Evolutionary conservation across 2,113 vertebrate genomes (phyloP), one percentile per base, ranked within the genome.

Genomic region (Leucosticte australis): DNA sequence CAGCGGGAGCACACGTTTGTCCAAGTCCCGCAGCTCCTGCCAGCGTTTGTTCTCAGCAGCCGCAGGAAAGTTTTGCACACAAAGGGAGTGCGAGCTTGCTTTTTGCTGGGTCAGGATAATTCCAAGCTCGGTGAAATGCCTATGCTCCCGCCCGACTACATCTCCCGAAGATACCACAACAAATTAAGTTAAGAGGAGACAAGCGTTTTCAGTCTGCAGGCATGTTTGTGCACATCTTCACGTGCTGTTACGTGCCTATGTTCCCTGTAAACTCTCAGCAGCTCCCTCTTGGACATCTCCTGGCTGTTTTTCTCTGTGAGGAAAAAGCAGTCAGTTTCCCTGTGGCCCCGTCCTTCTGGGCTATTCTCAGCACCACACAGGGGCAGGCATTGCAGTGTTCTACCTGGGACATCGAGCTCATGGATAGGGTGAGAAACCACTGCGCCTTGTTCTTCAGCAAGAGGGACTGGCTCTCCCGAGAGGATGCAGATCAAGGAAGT

Each of bases 71-170:
- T 93, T 97, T 92, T 53, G 37, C 47, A 39, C 68, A 22, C 59
- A 74, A 57, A 90, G 52, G 86, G 50, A 62, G 35, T 14, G 79
- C 4, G 39, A 83, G 42, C 59, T 92, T 65, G 71, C 9, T 62
- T 92, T 95, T 83, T 74, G 59, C 92, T 83, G 33, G 90, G 27
- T 93, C 59, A 67, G 94, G 60, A 33, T 59, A 88, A 89, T 94
- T 88, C 59, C 46, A 35, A 74, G 60, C 27, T 55, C 27, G 17
- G 39, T 35, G 57, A 77, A 82, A 50, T 15, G 37, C 56, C 57
- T 60, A 0, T 33, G 14, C 28, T 77, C 41, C 63, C 86, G 33
- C 37, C 11, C 30, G 4, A 64, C 21, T 62, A 35, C 12, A 47
- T 78, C 59, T 83, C 42, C 59, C 55, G 35, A 37, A 49, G 24